These are phyloP conservation scores for Podilymbus podiceps DNA, from an alignment of 2,113 vertebrate genomes.

Conservation along the genomic window DNA sequence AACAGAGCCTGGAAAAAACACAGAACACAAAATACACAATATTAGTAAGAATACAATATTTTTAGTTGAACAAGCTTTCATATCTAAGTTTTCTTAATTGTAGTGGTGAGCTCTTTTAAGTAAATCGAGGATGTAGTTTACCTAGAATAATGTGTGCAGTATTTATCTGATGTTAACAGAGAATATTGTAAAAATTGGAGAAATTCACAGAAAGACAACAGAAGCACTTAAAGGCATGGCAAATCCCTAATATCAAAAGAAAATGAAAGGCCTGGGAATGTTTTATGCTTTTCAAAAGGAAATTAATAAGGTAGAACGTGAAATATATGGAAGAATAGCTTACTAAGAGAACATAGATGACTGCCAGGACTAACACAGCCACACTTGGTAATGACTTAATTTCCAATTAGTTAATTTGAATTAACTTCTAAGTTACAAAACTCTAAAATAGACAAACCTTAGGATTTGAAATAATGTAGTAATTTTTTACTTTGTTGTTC, in stretches of 20 bases:
- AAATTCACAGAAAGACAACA: not conserved
- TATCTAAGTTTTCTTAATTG: not conserved
- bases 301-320: not conserved
- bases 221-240: not conserved
- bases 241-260: not conserved
- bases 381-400: not conserved
- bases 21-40: not conserved
- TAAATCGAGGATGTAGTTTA: not conserved
- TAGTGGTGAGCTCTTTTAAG: not conserved
- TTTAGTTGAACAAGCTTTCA: not conserved
- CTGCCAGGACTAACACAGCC: not conserved
- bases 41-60: not conserved
- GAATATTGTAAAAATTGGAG: not conserved
- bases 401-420: not conserved
- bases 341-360: not conserved
- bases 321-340: not conserved
- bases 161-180: not conserved
- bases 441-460: not conserved
- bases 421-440: not conserved
- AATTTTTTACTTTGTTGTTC: not conserved
- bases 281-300: not conserved
- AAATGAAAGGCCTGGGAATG: not conserved
- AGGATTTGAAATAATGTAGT: not conserved
- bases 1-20: conserved; percentile 66
- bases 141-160: not conserved